Conservation (phyloP, 2,113 vertebrate genomes). For the Pseudolaguvia tuberculata region DNA sequence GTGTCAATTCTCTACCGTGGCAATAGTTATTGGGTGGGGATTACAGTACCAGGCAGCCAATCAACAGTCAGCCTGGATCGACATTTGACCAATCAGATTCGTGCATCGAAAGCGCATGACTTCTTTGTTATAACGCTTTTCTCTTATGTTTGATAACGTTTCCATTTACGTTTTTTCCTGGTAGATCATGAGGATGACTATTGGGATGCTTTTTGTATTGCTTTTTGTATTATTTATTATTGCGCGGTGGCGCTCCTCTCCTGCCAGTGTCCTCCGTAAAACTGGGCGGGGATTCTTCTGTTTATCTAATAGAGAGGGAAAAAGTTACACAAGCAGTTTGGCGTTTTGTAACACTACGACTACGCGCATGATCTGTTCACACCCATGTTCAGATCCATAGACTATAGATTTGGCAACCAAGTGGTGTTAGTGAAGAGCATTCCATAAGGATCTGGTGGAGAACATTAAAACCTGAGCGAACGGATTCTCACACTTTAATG, state of each 20-base stretch:
- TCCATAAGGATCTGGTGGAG: background rate
- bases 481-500: background rate
- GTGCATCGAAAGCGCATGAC: background rate
- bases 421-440: background rate
- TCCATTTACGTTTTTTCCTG: too few relatives aligned
- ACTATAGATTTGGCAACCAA: background rate
- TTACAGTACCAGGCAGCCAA: too few relatives aligned
- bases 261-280: background rate
- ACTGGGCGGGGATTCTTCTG: constrained; percentile 15
- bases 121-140: background rate
- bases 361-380: background rate
- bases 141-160: background rate
- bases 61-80: too few relatives aligned
- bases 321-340: constrained; percentile 66
- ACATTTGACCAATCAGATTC: background rate
- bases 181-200: too few relatives aligned
- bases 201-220: background rate
- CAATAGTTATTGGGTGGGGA: too few relatives aligned
- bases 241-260: background rate
- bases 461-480: background rate
- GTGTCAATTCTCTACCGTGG: too few relatives aligned
- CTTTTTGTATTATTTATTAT: background rate
- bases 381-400: background rate
- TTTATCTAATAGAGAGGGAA: constrained; percentile 52
- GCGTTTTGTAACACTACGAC: constrained; percentile 44